These are phyloP conservation scores for Hoplias malabaricus DNA, from an alignment of 2,113 vertebrate species.

Conservation along the genomic window DNA sequence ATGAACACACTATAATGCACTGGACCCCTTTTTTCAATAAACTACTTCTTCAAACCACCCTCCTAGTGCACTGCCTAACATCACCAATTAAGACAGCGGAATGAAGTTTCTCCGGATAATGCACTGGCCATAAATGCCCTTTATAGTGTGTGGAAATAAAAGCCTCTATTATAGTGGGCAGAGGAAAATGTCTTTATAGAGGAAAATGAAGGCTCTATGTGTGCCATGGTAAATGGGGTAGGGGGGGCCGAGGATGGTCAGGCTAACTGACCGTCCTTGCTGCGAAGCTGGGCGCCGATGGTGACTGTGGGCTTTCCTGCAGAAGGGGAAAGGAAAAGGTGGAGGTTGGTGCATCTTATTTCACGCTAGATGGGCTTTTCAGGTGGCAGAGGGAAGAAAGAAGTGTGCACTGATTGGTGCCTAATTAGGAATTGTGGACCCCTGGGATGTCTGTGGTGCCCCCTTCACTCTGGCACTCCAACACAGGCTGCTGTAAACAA, in stretches of 20 bases:
- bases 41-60: constrained; percentile 60
- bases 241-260: constrained; percentile 2
- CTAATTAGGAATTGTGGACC: constrained; percentile 29
- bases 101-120: constrained; percentile 61
- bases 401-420: constrained; percentile 33
- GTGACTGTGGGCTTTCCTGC: constrained; percentile 23
- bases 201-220: constrained; percentile 28
- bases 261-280: constrained; percentile 25
- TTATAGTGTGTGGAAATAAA: constrained; percentile 70
- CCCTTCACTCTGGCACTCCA: not conserved
- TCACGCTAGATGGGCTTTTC: constrained; percentile 44
- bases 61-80: constrained; percentile 60
- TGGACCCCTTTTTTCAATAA: constrained; percentile 64
- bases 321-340: constrained; percentile 18
- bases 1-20: constrained; percentile 67
- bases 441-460: not conserved
- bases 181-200: constrained; percentile 51
- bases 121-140: constrained; percentile 65
- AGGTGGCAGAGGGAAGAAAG: constrained; percentile 40
- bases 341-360: constrained; percentile 36
- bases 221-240: constrained; percentile 24
- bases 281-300: constrained; percentile 7
- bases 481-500: constrained; percentile 2
- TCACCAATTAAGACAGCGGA: constrained; percentile 73
- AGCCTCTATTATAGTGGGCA: constrained; percentile 55